A percentile compares a stretch with the other conserved stretches of the same genome.
Conservation (phyloP, 2,797 vertebrate genomes). For the Aerospiza tachiro region DNA sequence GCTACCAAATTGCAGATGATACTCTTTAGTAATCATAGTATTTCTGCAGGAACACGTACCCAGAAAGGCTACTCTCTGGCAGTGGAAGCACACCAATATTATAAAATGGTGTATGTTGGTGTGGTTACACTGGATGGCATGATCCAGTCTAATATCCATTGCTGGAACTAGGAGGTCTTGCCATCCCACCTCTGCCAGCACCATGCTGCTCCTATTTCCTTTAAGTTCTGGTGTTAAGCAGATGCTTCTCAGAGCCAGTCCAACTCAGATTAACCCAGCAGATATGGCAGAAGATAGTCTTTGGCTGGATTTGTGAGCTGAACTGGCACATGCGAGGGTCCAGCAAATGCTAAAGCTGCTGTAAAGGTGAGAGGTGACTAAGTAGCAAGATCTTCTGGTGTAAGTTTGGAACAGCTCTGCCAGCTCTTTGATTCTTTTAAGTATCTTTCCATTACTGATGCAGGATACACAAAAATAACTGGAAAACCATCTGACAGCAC, state of each 20-base stretch:
- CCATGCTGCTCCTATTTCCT: not conserved
- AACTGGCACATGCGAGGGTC: not conserved
- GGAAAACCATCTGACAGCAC: not conserved
- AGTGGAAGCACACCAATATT: not conserved
- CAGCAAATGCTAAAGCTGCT: not conserved
- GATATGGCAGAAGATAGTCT: not conserved
- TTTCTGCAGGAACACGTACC: not conserved
- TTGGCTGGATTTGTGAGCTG: not conserved
- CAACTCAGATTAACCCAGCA: not conserved
- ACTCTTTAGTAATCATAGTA: not conserved
- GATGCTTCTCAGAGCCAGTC: not conserved
- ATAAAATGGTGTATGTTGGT: fast-evolving
- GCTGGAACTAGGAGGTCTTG: not conserved
- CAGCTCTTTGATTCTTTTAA: not conserved
- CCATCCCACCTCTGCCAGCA: not conserved
- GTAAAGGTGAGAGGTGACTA: not conserved
- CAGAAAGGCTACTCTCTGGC: not conserved
- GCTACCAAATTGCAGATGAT: not conserved
- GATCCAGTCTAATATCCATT: not conserved
- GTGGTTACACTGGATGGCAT: not conserved
- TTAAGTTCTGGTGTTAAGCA: not conserved
- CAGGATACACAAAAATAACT: not conserved
- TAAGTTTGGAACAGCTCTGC: not conserved
- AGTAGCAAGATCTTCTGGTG: not conserved
- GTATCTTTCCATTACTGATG: not conserved